Percentiles rank a stretch among this genome's conserved stretches.
phyloP scores from a whole-genome alignment of 2,113 vertebrate species.

The Apeltes quadracus region DNA sequence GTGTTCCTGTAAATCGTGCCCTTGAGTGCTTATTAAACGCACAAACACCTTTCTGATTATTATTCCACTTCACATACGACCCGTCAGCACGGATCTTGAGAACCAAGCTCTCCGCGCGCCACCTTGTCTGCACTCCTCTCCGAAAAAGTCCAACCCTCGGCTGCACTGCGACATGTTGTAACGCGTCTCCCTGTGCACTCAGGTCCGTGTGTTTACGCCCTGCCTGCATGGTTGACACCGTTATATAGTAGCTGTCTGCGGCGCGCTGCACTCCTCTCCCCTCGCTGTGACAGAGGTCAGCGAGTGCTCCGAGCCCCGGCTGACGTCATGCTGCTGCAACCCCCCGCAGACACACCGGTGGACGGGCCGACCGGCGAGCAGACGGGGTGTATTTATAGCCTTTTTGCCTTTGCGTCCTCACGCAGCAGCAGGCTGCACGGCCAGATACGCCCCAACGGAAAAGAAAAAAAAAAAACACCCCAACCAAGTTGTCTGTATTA shows the following conservation, averaged over 20 bases:
- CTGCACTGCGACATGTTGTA: conserved; percentile 55
- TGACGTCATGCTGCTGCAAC: conserved; percentile 77
- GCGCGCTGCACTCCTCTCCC: conserved; percentile 42
- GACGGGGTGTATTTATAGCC: conserved; percentile 68
- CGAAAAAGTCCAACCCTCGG: conserved; percentile 21
- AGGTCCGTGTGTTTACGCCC: conserved; percentile 59
- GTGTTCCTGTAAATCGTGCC: background rate
- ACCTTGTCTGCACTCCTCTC: conserved; percentile 40
- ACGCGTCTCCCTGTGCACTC: conserved; percentile 51
- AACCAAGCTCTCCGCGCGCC: conserved; percentile 22
- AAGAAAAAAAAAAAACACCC: conserved; percentile 34
- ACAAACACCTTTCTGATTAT: conserved; percentile 8
- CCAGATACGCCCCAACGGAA: conserved; percentile 50
- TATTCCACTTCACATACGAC: conserved; percentile 9
- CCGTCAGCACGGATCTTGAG: conserved; percentile 42
- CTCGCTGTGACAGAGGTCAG: conserved; percentile 74
- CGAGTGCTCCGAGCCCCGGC: conserved; percentile 65
- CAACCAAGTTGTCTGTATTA: conserved; percentile 45
- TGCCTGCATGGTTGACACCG: conserved; percentile 49
- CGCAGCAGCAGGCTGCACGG: conserved; percentile 41
- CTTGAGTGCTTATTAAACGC: background rate
- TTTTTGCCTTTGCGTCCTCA: conserved; percentile 55
- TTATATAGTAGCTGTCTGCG: conserved; percentile 58
- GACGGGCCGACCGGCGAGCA: conserved; percentile 46
- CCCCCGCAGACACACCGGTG: conserved; percentile 63